Evolutionary conservation across 2,113 vertebrate genomes (phyloP).

Genomic region (Cricetomys ansorgei): DNA sequence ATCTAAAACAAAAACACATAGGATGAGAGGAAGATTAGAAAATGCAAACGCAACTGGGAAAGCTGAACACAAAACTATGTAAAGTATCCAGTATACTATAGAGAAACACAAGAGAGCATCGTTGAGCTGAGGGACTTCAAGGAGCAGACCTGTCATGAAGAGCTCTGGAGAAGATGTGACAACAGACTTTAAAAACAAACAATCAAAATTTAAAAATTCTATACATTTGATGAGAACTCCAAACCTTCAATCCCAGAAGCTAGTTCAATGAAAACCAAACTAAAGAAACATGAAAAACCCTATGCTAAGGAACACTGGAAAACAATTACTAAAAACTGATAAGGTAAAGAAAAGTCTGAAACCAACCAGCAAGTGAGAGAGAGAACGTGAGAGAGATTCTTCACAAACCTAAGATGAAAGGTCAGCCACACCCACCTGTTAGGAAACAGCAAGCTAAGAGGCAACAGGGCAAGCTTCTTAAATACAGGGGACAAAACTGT

Average conservation of each 20-base stretch:
- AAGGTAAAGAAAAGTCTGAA: not conserved
- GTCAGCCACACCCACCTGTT: not conserved
- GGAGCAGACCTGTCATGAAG: not conserved
- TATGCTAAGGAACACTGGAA: not conserved
- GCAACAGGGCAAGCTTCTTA: not conserved
- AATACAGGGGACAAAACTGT: not conserved
- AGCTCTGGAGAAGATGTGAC: not conserved
- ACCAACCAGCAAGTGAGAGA: not conserved
- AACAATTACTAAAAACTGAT: not conserved
- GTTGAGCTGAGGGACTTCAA: not conserved
- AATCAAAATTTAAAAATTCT: not conserved
- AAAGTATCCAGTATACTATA: not conserved
- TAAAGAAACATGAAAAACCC: conserved; percentile 42
- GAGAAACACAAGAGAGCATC: not conserved
- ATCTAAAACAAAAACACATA: not conserved
- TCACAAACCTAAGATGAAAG: not conserved
- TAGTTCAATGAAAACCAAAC: not conserved
- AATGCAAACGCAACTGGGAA: conserved; percentile 22
- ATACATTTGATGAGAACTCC: conserved; percentile 1
- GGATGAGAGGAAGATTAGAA: not conserved
- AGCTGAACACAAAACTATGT: not conserved
- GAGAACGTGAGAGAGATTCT: not conserved
- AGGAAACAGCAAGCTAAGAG: not conserved
- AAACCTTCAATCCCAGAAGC: not conserved
- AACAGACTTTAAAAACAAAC: too few relatives aligned